Conservation (phyloP, 2,888 invertebrate species). For the Eristalis arbustorum region DNA sequence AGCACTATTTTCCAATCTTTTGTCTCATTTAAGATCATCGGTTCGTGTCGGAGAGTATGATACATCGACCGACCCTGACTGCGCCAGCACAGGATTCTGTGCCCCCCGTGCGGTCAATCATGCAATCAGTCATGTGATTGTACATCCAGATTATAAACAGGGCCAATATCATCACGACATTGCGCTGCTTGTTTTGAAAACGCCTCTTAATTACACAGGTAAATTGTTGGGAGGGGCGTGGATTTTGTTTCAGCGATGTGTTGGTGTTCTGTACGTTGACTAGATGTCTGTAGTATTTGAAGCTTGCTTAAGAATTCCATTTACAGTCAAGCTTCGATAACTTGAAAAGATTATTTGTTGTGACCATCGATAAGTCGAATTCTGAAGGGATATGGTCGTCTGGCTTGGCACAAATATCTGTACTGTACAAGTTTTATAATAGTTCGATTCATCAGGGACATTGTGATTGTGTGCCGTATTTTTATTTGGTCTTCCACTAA, state of each 20-base stretch:
- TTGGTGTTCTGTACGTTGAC: constrained; percentile 12
- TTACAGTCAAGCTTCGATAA: no score
- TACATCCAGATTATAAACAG: constrained; percentile 88
- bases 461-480: no score
- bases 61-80: constrained; percentile 87
- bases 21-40: constrained; percentile 82
- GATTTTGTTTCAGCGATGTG: background rate
- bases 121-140: constrained; percentile 87
- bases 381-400: no score
- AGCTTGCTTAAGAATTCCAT: no score
- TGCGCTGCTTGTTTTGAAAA: constrained; percentile 86
- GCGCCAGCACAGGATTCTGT: constrained; percentile 86
- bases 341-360: no score
- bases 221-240: constrained; percentile 71
- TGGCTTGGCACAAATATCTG: no score
- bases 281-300: background rate
- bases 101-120: constrained; percentile 86
- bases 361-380: no score
- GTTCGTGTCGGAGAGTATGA: constrained; percentile 89
- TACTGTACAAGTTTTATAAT: no score
- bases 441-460: no score
- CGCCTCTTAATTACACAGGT: constrained; percentile 86
- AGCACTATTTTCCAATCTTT: constrained; percentile 12
- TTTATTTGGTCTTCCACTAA: no score
- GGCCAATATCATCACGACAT: constrained; percentile 87